These are phyloP conservation scores for Phalanger gymnotis DNA, from an alignment of 2,797 vertebrate genomes.

Conservation along the genomic window DNA sequence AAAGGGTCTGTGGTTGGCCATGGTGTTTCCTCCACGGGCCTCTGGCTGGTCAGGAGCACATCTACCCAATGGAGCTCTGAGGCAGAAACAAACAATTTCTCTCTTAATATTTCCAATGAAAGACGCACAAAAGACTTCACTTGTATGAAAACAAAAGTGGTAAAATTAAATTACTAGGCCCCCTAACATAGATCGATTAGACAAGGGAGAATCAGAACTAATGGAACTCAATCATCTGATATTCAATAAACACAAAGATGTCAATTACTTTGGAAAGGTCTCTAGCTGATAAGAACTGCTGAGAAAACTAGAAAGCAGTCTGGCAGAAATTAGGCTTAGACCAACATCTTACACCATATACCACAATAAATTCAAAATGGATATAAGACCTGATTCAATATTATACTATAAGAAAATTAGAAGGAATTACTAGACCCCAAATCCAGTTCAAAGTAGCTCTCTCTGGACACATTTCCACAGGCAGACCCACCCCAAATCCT, in stretches of 20 bases:
- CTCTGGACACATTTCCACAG: constrained; percentile 9
- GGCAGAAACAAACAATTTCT: neutral
- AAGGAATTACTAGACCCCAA: constrained; percentile 11
- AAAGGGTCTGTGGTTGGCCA: constrained; percentile 20
- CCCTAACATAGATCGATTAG: neutral
- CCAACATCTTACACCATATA: neutral
- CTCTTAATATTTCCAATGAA: constrained; percentile 41
- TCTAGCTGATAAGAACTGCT: neutral
- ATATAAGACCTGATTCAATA: neutral
- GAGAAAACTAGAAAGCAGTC: neutral
- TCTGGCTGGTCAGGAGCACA: neutral
- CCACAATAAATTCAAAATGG: neutral
- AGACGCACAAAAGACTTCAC: constrained; percentile 39
- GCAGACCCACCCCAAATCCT: constrained; percentile 7
- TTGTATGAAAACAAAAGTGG: constrained; percentile 36
- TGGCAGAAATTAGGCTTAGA: neutral
- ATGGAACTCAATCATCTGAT: neutral
- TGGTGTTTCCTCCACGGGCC: neutral
- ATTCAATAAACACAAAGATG: constrained; percentile 27
- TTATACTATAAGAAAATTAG: constrained; percentile 44
- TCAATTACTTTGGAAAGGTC: constrained; percentile 20
- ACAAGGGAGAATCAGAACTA: neutral
- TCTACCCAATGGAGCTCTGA: neutral
- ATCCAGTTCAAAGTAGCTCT: constrained; percentile 37
- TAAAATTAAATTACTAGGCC: constrained; percentile 24